Evolutionary conservation across 2,797 vertebrate species (phyloP).

Genomic region (Neomorphus geoffroyi): DNA sequence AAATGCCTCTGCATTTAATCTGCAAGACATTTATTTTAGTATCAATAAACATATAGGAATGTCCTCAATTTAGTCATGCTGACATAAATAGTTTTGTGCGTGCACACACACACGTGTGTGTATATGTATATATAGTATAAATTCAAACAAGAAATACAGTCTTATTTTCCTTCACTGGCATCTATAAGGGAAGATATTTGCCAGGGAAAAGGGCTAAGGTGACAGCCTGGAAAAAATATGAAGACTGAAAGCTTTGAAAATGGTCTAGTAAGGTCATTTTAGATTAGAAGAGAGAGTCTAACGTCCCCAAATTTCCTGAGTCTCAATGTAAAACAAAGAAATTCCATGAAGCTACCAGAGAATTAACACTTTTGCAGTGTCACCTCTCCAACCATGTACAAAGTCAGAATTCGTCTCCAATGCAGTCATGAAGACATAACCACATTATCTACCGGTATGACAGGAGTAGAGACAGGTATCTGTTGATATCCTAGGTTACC

Average conservation of each 20-base stretch:
- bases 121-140: neutral
- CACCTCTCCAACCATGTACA: neutral
- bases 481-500: neutral
- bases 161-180: neutral
- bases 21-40: neutral
- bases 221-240: neutral
- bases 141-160: neutral
- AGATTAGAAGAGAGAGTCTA: neutral
- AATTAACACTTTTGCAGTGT: neutral
- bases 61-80: neutral
- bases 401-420: neutral
- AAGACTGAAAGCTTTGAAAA: neutral
- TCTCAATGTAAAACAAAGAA: neutral
- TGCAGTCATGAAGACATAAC: neutral
- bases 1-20: neutral
- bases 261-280: neutral
- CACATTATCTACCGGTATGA: neutral
- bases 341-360: neutral
- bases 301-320: neutral
- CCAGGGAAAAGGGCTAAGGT: neutral
- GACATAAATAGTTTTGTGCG: neutral
- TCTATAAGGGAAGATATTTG: neutral
- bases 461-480: neutral
- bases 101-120: rapidly evolving
- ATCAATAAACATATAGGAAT: neutral